Evolutionary conservation across 2,888 invertebrate species (phyloP).

Genomic region (Sisyra terminalis): DNA sequence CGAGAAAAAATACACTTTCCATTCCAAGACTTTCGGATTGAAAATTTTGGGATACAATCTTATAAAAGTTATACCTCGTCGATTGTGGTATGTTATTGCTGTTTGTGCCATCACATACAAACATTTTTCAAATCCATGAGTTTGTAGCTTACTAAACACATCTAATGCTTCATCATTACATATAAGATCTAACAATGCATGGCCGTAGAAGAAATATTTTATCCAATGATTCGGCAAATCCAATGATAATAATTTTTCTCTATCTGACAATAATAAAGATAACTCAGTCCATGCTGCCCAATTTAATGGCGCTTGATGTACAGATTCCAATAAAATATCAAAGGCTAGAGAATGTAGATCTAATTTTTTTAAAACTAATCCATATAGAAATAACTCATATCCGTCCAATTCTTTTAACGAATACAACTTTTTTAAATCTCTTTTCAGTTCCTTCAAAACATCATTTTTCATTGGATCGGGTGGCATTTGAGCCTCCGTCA

Average conservation of each 20-base stretch:
- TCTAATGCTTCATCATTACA: constrained; percentile 79
- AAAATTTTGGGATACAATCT: no score
- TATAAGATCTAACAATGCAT: constrained; percentile 78
- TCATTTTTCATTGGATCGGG: constrained; percentile 36
- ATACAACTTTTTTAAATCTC: constrained; percentile 38
- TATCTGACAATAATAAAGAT: constrained; percentile 53
- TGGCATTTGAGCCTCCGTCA: constrained; percentile 40
- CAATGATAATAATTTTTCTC: constrained; percentile 50
- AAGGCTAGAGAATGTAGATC: constrained; percentile 65
- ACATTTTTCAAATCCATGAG: constrained; percentile 71
- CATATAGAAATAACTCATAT: constrained; percentile 76
- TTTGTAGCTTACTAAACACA: constrained; percentile 58
- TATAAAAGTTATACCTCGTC: constrained; percentile 42
- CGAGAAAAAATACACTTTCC: not conserved
- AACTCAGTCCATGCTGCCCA: constrained; percentile 96
- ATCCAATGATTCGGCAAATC: constrained; percentile 84
- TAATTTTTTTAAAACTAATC: constrained; percentile 75
- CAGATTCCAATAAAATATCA: constrained; percentile 60
- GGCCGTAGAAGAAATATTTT: constrained; percentile 79
- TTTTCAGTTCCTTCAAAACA: constrained; percentile 35
- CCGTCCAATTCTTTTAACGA: constrained; percentile 58
- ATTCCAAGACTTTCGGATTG: not conserved
- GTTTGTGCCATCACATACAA: constrained; percentile 83
- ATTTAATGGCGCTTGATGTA: constrained; percentile 63
- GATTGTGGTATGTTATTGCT: constrained; percentile 84